Base-by-base conservation (phyloP, 2,797 vertebrate genomes). In the Balearica regulorum region DNA sequence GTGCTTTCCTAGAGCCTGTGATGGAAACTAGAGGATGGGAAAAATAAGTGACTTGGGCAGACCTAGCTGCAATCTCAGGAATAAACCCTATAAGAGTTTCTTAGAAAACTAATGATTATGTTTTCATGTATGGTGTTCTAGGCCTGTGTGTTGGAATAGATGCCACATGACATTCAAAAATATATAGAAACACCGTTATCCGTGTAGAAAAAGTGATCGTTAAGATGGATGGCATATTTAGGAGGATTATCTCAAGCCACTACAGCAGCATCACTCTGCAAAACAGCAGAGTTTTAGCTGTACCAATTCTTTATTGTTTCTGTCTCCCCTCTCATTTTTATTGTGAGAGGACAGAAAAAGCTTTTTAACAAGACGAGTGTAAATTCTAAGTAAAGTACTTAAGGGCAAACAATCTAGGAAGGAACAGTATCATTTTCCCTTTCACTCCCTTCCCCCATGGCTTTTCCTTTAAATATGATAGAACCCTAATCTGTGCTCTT, bases 401-500 rank as follows among this genome's bases (percentile, higher is more conserved):
- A 58, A 92, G 48, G 78, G 71, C 91, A 89, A 78, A 44, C 35
- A 37, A 21, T 54, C 48, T 77, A 61, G 54, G 55, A 90, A 85
- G 80, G 75, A 94, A 61, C 60, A 87, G 41, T 71, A 68, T 85
- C 5, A 2, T 88, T 95, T 91, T 53, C 25, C 69, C 61, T 64
- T 73, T 73, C 79, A 10, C 8, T 93, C 81, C 92, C 93, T 92
- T 87, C 83, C 91, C 83, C 89, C 71, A 37, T 78, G 79, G 55
- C 81, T 94, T 83, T 93, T 91, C 75, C 83, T 95, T 96, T 83
- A 95, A 95, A 85, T 89, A 96, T 85, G 81, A 80, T 94, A 81
- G 96, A 96, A 92, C 75, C 78, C 65, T 97, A 96, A 96, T 97
- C 75, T 96, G 41, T 95, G 88, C 66, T 93, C 88, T 94, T 96